Evolutionary conservation across 2,888 invertebrate genomes (phyloP), one percentile per base, ranked within the genome.

Genomic region (Lacanobia wlatinum): DNA sequence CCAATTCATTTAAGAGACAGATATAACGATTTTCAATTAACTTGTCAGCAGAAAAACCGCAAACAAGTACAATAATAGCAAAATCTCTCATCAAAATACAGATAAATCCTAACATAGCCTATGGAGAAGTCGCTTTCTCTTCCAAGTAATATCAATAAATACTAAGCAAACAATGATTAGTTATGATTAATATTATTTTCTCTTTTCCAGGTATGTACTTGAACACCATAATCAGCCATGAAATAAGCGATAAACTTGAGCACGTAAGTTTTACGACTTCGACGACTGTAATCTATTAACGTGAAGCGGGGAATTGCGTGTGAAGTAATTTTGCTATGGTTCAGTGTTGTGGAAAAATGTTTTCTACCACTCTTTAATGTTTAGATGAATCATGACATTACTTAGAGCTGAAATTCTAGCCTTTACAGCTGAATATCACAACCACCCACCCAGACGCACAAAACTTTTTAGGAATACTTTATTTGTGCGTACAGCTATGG

Each of bases 141-240:
- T 34, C 6, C 12, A 55, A 65, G 21, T 43, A n/a, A 40, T 55
- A 40, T 2, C 53, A 73, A 66, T 55, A 48, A 46, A 28, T 18
- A 65, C 46, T 21, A 12, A 46, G 5, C 28, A 21, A 43, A 50
- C 16, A 34, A 43, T 40, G 3, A 43, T 55, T 16, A 38, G 12
- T 59, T 66, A 16, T 40, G 9, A 61, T 40, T 48, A 38, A 69
- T 69, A 68, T 63, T 43, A 10, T 69, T 55, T 78, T 73, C 34
- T 70, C 52, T 78, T 63, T 82, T 80, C n/a, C 80, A 80, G 80
- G 80, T 82, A 78, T 52, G 80, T 78, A 66, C 40, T 10, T 18
- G n/a, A 40, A 40, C 63, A 50, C 21, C n/a, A 48, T 59, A 69
- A 73, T 73, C 73, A 63, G 18, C 52, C 46, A 12, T 73, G 62